Base-by-base conservation (phyloP, 1,140 invertebrate species). In the Holotrichia oblita region DNA sequence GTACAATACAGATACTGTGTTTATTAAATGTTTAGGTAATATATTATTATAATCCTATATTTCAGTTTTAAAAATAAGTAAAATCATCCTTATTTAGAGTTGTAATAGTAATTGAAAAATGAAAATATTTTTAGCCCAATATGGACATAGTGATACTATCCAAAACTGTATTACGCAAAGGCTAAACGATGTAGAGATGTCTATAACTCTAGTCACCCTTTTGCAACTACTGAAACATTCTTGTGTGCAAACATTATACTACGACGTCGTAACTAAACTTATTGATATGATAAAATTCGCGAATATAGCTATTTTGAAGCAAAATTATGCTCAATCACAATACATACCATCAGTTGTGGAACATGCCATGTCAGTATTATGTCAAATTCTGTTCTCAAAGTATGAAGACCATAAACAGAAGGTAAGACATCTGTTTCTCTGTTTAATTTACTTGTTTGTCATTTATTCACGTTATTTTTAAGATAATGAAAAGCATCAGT, bases 151-250 rank as follows among this genome's bases (percentile, higher is more conserved):
- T 27, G 20, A 76, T 14, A 61, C 74, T 14, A 12, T 59, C 8
- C 17, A 59, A 42, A 41, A 27, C 22, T 22, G 22, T 34, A 64
- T 44, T 0, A 27, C 9, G n/a, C 72, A 79, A 9, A 76, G 78
- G 12, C 41, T 81, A 40, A 40, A 14, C 3, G 80, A 80, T 14
- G 76, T 79, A 14, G 81, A 84, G 77, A 73, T 80, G 42, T 75
- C 80, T 0, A 81, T 81, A n/a, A 79, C 81, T 72, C 78, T 85
- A 17, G 79, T 81, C 7, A 82, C 80, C 3, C 78, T 85, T 10
- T 78, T 83, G 2, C 83, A 84, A 34, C 73, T 85, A 27, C 81
- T 85, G 44, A 80, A 81, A 76, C 82, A 81, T 69, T 80, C 78
- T 3, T 80, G 77, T 73, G 80, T 84, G 6, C 44, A 78, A 0